Percentiles rank a stretch among this genome's conserved stretches.
phyloP scores from a whole-genome alignment of 2,113 vertebrate species.

The Beaufortia kweichowensis region DNA sequence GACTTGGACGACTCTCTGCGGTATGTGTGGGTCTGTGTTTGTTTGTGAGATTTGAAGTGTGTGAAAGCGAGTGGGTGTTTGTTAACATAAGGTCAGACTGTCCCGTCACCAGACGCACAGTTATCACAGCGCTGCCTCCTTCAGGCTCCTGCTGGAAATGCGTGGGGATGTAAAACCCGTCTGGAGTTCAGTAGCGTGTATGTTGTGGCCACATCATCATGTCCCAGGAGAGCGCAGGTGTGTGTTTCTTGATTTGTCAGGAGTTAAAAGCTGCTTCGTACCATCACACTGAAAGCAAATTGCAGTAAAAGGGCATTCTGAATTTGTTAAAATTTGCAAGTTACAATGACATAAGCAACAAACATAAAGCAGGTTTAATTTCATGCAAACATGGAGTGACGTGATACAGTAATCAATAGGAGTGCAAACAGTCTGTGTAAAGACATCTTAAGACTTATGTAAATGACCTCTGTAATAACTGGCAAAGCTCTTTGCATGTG shows the following conservation, averaged over 20 bases:
- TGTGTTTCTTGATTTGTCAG: no score
- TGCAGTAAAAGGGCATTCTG: no score
- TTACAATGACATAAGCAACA: no score
- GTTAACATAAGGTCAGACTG: constrained; percentile 51
- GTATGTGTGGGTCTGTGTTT: neutral
- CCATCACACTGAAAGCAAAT: no score
- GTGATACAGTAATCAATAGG: constrained; percentile 8
- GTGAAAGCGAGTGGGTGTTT: constrained; percentile 2
- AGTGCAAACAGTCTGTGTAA: no score
- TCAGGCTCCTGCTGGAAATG: constrained; percentile 55
- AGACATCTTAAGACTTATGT: neutral
- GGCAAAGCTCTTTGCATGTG: constrained; percentile 2
- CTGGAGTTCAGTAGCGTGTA: neutral
- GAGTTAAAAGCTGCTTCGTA: no score
- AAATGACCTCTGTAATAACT: neutral
- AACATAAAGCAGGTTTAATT: no score
- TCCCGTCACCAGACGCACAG: constrained; percentile 44
- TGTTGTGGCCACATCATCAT: constrained; percentile 10
- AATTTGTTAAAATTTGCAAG: no score
- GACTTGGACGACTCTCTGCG: constrained; percentile 7
- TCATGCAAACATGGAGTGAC: no score
- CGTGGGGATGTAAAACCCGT: constrained; percentile 55
- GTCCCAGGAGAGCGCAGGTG: constrained; percentile 40
- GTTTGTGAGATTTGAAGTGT: neutral
- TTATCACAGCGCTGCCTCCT: constrained; percentile 49